A percentile compares a stretch with the other conserved stretches of the same genome.
These are phyloP conservation scores for Aphis craccivora DNA, from an alignment of 1,140 invertebrate genomes.

Conservation along the genomic window DNA sequence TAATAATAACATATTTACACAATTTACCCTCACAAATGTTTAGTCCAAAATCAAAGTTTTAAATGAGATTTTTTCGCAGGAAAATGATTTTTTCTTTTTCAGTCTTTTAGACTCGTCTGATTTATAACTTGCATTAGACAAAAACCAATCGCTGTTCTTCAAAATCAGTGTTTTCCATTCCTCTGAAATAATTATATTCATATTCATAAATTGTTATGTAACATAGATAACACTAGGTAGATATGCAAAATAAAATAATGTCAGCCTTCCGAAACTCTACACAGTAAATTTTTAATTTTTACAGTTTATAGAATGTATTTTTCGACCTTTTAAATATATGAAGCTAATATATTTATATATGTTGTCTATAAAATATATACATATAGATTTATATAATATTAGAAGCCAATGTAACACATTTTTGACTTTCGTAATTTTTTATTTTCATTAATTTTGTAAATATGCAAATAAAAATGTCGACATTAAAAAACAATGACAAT, in stretches of 20 bases:
- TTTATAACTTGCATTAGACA: constrained; percentile 63
- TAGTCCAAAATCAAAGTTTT: constrained; percentile 50
- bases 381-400: too few relatives aligned
- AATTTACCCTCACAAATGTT: neutral
- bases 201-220: neutral
- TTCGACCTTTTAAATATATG: too few relatives aligned
- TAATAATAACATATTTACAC: neutral
- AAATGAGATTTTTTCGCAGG: neutral
- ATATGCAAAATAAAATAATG: neutral
- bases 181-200: constrained; percentile 61
- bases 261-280: neutral
- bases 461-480: neutral
- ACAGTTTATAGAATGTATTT: too few relatives aligned
- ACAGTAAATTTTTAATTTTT: neutral
- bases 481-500: neutral
- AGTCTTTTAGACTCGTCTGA: constrained; percentile 65
- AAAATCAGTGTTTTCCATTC: constrained; percentile 64
- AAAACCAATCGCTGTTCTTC: constrained; percentile 65
- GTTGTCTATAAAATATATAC: too few relatives aligned
- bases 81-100: constrained; percentile 60
- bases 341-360: too few relatives aligned
- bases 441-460: neutral
- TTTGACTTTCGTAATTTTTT: neutral
- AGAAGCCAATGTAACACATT: neutral
- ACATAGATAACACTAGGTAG: neutral